A percentile compares a stretch with the other conserved stretches of the same genome.
Evolutionary conservation across 2,797 vertebrate genomes (phyloP).

Genomic region (Halcyon smyrnensis): DNA sequence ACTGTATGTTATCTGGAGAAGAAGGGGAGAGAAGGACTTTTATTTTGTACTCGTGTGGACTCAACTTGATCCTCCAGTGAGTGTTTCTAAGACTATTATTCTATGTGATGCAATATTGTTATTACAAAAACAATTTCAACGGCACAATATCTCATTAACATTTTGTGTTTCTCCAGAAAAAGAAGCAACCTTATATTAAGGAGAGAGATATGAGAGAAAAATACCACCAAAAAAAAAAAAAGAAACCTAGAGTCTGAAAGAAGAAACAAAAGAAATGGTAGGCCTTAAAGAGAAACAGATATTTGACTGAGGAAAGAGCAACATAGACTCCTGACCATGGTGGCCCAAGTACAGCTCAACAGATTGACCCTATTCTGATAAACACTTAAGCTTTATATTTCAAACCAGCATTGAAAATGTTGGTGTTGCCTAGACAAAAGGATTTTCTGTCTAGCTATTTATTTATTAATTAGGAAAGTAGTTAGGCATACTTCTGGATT

Average conservation of each 20-base stretch:
- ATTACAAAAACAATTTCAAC: neutral
- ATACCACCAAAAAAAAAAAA: neutral
- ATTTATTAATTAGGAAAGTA: neutral
- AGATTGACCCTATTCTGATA: neutral
- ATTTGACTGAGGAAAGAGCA: neutral
- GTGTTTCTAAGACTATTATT: neutral
- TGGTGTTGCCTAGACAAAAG: neutral
- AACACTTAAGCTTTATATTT: neutral
- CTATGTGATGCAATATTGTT: neutral
- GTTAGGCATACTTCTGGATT: neutral
- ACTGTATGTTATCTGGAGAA: neutral
- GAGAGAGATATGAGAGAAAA: neutral
- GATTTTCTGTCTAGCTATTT: neutral
- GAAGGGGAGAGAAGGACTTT: neutral
- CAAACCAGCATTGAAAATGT: neutral
- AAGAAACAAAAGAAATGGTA: neutral
- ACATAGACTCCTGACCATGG: rapidly evolving
- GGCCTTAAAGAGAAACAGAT: neutral
- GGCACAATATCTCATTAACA: neutral
- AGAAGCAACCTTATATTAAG: neutral
- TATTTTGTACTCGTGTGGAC: neutral
- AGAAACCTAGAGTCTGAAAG: neutral
- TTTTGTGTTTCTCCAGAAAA: neutral
- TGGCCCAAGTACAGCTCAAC: rapidly evolving
- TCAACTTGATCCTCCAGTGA: neutral